Conservation (phyloP, 2,888 invertebrate genomes). For the Deroplatys truncata region DNA sequence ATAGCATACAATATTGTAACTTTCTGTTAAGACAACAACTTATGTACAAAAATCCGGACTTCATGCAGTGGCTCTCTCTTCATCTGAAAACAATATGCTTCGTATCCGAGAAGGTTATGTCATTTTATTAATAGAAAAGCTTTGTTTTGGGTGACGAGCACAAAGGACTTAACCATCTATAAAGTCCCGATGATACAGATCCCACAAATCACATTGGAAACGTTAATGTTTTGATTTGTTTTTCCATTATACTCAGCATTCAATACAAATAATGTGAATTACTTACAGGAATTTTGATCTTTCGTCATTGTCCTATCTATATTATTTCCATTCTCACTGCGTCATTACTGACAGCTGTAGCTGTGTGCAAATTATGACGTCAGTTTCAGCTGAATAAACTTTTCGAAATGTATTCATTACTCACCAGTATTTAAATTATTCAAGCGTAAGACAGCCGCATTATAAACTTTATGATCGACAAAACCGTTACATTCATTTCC, state of each 20-base stretch:
- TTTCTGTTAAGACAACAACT: background rate
- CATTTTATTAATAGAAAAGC: background rate
- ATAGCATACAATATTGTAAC: background rate
- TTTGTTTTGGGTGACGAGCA: background rate
- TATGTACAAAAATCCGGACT: background rate
- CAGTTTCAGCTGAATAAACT: background rate
- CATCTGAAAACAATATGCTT: background rate
- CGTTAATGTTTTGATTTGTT: background rate
- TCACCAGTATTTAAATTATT: background rate
- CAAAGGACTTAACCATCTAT: background rate
- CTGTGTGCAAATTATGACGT: conserved; percentile 7
- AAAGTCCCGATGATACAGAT: background rate
- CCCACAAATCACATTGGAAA: background rate
- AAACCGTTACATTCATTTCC: background rate
- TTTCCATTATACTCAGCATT: background rate
- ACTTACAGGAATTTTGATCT: background rate
- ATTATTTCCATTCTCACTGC: background rate
- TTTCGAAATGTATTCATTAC: background rate
- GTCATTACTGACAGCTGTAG: conserved; percentile 14
- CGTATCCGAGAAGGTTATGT: background rate
- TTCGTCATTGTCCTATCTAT: background rate
- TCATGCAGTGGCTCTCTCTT: no score
- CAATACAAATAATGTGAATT: background rate
- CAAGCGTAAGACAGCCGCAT: background rate
- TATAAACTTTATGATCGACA: background rate